A percentile compares a stretch with the other conserved stretches of the same genome.
phyloP scores from a whole-genome alignment of 2,888 invertebrate species.

The Oasisia sp. region DNA sequence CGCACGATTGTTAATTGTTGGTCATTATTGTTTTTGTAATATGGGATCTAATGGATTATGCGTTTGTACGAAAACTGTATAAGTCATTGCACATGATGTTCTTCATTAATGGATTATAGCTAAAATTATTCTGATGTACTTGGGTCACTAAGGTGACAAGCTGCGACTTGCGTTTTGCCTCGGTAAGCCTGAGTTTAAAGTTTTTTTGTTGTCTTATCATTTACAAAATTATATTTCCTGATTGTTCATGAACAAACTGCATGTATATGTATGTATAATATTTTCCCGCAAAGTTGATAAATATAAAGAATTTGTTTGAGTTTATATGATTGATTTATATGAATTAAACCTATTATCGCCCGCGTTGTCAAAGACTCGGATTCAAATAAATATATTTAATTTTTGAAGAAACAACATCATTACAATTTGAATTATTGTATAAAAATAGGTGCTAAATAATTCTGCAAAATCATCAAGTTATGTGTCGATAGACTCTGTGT shows the following conservation, averaged over 20 bases:
- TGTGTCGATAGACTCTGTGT: not conserved
- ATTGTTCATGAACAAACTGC: not conserved
- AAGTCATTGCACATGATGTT: not conserved
- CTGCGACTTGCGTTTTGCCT: not conserved
- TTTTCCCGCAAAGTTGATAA: not conserved
- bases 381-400: not conserved
- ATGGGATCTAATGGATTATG: not conserved
- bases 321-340: not conserved
- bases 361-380: not conserved
- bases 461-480: not conserved
- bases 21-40: slow-evolving; percentile 5
- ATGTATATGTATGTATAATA: not conserved
- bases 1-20: not conserved
- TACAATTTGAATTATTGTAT: not conserved
- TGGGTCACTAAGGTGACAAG: slow-evolving; percentile 17
- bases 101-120: not conserved
- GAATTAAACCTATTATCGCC: not conserved
- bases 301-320: not conserved
- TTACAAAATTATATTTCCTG: not conserved
- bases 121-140: not conserved
- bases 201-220: not conserved
- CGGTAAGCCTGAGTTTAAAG: not conserved
- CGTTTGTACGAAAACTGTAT: not conserved
- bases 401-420: not conserved
- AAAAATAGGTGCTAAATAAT: not conserved